Base-by-base conservation (phyloP, 2,888 invertebrate genomes). In the Hylaea fasciaria region DNA sequence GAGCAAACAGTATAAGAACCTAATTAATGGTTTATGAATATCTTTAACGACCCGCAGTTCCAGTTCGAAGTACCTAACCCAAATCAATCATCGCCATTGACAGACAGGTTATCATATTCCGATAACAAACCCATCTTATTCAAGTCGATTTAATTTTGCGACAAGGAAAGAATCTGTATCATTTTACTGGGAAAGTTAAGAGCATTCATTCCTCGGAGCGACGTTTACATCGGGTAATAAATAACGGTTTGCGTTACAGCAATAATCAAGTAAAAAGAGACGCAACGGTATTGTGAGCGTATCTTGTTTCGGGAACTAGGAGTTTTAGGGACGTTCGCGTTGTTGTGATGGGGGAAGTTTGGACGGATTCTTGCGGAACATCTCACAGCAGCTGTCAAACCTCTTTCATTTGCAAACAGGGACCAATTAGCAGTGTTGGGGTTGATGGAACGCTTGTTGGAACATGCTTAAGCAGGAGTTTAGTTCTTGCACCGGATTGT, bases 361-460 rank as follows among this genome's bases (percentile, higher is more conserved):
- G 66, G 67, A 71, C 54, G 65, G 62, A 66, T 68, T 71, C 66
- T 72, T 71, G 57, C 66, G 55, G 56, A 80, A 68, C 22, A 22
- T 5, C n/a, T n/a, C n/a, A n/a, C n/a, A n/a, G n/a, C n/a, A n/a
- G n/a, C 80, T 81, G 80, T 78, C 80, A 73, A 78, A 77, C 76
- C 79, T 71, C 68, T 69, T 77, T 79, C 79, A 77, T 71, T 72
- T 71, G 63, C 68, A 69, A 68, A 57, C 61, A 45, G 52, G 49
- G 48, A 29, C 54, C 54, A 62, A 71, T 65, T 62, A 66, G 55
- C 64, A 64, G 66, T 70, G 54, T 39, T 61, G 47, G 52, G 32
- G 32, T 49, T 12, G 28, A 39, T 39, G 12, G 41, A 29, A 51
- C 43, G 14, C 37, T 49, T 29, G 47, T 17, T 40, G 32, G 32